Conservation (phyloP, 1,140 invertebrate genomes). For the Aphis craccivora region DNA sequence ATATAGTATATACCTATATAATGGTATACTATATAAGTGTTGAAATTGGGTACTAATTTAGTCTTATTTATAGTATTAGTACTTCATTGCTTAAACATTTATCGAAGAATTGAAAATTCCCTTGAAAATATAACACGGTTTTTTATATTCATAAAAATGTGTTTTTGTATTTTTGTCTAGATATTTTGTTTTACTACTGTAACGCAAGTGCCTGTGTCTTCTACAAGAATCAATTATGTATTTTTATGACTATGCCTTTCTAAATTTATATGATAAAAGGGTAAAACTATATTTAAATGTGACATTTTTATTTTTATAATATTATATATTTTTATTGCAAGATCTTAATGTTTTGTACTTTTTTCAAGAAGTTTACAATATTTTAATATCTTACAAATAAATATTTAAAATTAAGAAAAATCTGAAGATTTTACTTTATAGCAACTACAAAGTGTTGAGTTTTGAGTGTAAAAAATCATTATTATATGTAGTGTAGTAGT, state of each 20-base stretch:
- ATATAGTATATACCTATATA: too few species aligned
- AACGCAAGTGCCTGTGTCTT: neutral
- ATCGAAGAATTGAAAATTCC: neutral
- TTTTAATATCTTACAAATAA: too few species aligned
- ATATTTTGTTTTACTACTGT: neutral
- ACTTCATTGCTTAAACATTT: neutral
- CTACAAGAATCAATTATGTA: slow-evolving; percentile 9
- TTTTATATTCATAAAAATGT: slow-evolving; percentile 6
- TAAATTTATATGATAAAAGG: neutral
- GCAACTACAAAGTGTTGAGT: neutral
- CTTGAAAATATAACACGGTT: neutral
- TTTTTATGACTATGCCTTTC: neutral
- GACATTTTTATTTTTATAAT: neutral
- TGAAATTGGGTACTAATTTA: neutral
- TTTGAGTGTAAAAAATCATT: neutral
- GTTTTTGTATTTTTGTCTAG: neutral
- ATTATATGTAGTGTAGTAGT: neutral
- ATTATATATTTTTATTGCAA: neutral
- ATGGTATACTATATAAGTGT: neutral
- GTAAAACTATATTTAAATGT: neutral
- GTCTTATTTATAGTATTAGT: neutral
- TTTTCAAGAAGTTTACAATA: neutral
- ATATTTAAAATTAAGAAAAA: neutral
- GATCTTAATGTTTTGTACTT: neutral
- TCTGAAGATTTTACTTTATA: neutral